phyloP scores from a whole-genome alignment of 2,888 invertebrate genomes.

The Cryptus viduatorius region DNA sequence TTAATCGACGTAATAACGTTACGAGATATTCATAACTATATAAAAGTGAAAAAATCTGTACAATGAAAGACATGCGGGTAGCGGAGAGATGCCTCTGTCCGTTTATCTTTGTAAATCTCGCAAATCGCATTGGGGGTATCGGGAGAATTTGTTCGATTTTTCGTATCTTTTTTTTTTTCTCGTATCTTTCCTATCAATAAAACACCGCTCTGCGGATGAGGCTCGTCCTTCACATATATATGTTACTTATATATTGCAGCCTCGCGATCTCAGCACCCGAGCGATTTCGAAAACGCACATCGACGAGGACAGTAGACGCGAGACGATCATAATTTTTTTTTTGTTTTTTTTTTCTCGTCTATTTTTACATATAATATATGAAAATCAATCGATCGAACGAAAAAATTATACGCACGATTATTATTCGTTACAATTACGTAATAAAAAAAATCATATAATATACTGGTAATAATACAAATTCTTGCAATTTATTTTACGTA shows the following conservation, averaged over 20 bases:
- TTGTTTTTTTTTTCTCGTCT: not conserved
- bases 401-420: slow-evolving; percentile 62
- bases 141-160: slow-evolving; percentile 45
- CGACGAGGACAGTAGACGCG: slow-evolving; percentile 79
- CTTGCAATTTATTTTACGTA: slow-evolving; percentile 52
- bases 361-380: slow-evolving; percentile 51
- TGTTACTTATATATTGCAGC: slow-evolving; percentile 67
- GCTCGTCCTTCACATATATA: slow-evolving; percentile 50
- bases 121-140: slow-evolving; percentile 59
- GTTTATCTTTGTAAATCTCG: slow-evolving; percentile 65
- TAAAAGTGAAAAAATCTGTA: slow-evolving; percentile 85
- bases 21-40: slow-evolving; percentile 78
- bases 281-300: slow-evolving; percentile 69
- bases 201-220: slow-evolving; percentile 63
- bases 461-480: slow-evolving; percentile 67
- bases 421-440: slow-evolving; percentile 56
- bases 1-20: slow-evolving; percentile 79
- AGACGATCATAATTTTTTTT: slow-evolving; percentile 68
- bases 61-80: slow-evolving; percentile 85
- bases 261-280: slow-evolving; percentile 69
- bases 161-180: slow-evolving; percentile 37
- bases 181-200: slow-evolving; percentile 45
- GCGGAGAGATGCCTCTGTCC: slow-evolving; percentile 84
- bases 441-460: slow-evolving; percentile 64
- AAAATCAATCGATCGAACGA: slow-evolving; percentile 44